phyloP scores from a whole-genome alignment of 1,140 invertebrate genomes.

The Cydia pomonella region DNA sequence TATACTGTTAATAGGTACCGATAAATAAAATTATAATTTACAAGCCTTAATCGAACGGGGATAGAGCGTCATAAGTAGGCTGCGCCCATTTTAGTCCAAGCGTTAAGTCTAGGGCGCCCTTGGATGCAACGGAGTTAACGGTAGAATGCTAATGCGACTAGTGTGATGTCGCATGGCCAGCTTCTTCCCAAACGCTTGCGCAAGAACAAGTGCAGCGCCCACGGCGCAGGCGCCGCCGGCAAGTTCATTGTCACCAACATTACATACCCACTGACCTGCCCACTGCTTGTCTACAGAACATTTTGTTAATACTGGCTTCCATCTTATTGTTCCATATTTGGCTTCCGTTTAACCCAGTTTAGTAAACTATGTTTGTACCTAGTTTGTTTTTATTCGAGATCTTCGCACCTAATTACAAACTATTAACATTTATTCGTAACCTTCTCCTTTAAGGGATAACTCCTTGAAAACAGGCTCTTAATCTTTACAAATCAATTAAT shows the following conservation, averaged over 20 bases:
- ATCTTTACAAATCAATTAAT: no score
- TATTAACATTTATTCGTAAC: no score
- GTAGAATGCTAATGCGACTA: constrained; percentile 73
- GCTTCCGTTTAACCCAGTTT: neutral
- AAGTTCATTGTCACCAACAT: constrained; percentile 70
- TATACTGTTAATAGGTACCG: neutral
- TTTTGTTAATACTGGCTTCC: neutral
- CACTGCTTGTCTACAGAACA: neutral
- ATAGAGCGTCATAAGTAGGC: neutral
- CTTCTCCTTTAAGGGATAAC: no score
- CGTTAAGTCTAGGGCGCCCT: constrained; percentile 52
- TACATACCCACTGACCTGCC: constrained; percentile 20
- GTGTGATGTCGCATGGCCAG: constrained; percentile 58
- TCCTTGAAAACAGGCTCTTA: no score
- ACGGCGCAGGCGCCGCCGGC: constrained; percentile 49
- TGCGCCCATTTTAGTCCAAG: constrained; percentile 13
- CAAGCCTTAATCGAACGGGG: neutral
- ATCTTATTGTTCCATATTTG: neutral
- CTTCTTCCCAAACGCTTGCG: constrained; percentile 64
- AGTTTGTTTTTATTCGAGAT: neutral
- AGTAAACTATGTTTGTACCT: neutral
- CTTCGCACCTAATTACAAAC: neutral
- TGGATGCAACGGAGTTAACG: constrained; percentile 65
- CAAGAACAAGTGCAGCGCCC: constrained; percentile 68
- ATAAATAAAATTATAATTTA: neutral